Evolutionary conservation across 37 sponge, comb jelly and placozoan genomes (phyloP).

Genomic region (Bolinopsis microptera): DNA sequence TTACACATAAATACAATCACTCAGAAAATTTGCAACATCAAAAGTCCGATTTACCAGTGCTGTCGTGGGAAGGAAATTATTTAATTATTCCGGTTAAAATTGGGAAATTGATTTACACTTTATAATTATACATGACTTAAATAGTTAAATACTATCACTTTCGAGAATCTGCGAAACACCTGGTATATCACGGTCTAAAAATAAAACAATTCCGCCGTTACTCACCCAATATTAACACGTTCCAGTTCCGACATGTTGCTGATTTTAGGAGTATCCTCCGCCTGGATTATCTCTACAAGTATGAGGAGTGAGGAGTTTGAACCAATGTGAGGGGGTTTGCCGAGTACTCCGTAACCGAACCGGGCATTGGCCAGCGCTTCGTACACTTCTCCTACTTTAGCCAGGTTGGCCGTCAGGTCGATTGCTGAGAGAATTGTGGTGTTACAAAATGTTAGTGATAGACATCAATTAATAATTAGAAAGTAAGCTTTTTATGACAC

Average conservation of each 20-base stretch:
- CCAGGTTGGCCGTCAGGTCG: constrained; percentile 47
- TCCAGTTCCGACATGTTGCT: background rate
- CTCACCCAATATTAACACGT: constrained; percentile 25
- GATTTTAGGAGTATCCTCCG: constrained; percentile 41
- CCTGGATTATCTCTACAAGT: constrained; percentile 4
- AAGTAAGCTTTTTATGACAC: no score
- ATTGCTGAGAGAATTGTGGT: background rate
- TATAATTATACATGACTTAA: no score
- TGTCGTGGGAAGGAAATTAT: no score
- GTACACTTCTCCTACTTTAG: constrained; percentile 55
- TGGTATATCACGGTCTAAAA: no score
- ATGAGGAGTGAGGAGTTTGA: constrained; percentile 47
- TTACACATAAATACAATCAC: no score
- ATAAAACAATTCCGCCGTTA: no score
- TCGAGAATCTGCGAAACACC: no score
- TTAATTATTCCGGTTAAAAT: no score
- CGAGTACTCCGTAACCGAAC: constrained; percentile 36
- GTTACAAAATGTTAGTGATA: background rate
- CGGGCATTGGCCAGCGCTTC: constrained; percentile 22
- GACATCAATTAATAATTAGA: background rate
- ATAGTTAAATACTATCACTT: no score
- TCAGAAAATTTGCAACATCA: no score
- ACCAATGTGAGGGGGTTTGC: constrained; percentile 54
- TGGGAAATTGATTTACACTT: no score
- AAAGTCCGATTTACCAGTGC: no score